These are phyloP conservation scores for Rhopilema esculentum DNA, from an alignment of 30 jellyfish, hydroid and myxozoan species.

Conservation along the genomic window DNA sequence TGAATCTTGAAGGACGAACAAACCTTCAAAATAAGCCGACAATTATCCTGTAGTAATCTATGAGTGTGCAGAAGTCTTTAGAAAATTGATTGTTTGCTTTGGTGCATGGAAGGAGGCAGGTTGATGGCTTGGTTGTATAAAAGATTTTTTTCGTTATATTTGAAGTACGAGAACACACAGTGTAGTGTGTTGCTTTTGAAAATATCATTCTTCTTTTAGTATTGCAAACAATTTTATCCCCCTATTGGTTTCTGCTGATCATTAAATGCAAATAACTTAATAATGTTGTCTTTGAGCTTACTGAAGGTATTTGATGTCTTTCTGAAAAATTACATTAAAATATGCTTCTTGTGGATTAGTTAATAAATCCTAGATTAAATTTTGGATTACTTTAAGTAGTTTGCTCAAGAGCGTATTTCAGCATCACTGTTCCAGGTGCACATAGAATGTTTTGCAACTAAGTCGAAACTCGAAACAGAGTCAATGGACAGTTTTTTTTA, in stretches of 20 bases:
- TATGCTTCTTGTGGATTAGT: background rate
- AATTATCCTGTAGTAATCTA: background rate
- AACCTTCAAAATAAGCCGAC: background rate
- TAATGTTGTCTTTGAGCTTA: background rate
- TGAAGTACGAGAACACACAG: background rate
- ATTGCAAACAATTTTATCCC: background rate
- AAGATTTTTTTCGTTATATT: background rate
- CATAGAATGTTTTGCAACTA: background rate
- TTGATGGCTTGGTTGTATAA: background rate
- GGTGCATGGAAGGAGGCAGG: background rate
- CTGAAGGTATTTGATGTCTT: background rate
- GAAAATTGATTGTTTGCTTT: background rate
- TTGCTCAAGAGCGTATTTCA: background rate
- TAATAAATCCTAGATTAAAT: background rate
- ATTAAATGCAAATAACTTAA: background rate
- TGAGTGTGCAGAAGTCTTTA: background rate
- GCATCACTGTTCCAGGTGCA: background rate
- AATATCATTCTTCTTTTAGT: too few species aligned
- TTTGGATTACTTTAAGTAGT: background rate
- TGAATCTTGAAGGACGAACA: background rate
- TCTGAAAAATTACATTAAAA: background rate
- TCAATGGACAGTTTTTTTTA: background rate
- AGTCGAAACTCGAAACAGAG: background rate
- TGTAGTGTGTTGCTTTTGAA: background rate
- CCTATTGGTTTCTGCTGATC: background rate